phyloP scores from a whole-genome alignment of 2,797 vertebrate species.

The Parotocinclus haroldoi region DNA sequence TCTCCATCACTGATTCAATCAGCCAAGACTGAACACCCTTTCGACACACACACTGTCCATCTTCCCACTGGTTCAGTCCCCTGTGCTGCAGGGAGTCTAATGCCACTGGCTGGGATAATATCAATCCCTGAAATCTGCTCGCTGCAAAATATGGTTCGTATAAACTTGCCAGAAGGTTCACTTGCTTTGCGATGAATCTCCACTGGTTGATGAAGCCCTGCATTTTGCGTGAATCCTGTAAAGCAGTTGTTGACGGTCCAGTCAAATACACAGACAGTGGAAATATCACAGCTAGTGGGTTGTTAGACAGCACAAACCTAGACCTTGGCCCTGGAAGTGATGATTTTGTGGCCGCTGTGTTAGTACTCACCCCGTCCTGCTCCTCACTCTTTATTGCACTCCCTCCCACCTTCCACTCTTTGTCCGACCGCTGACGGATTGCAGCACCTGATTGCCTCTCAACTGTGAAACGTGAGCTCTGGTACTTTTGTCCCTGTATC shows the following conservation, averaged over 20 bases:
- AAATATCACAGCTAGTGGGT: no score
- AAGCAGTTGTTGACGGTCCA: no score
- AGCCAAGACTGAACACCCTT: conserved; percentile 54
- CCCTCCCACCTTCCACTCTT: conserved; percentile 7
- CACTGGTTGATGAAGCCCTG: no score
- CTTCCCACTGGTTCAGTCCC: conserved; percentile 39
- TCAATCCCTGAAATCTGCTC: not conserved
- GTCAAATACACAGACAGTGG: no score
- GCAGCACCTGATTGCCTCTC: conserved; percentile 24
- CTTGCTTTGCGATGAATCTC: no score
- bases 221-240: no score
- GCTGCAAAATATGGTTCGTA: no score
- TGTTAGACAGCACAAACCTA: no score
- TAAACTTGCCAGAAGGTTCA: no score
- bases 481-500: conserved; percentile 18
- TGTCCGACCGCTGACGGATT: conserved; percentile 23
- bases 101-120: conserved; percentile 28
- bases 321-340: conserved; percentile 3
- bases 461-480: conserved; percentile 27
- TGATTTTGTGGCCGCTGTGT: conserved; percentile 29
- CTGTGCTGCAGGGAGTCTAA: conserved; percentile 31
- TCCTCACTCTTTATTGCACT: conserved; percentile 19
- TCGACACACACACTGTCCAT: conserved; percentile 33
- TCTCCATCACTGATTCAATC: conserved; percentile 68
- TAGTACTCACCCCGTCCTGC: conserved; percentile 4